phyloP scores from a whole-genome alignment of 1,140 invertebrate species.

The Ceratosolen solmsi region DNA sequence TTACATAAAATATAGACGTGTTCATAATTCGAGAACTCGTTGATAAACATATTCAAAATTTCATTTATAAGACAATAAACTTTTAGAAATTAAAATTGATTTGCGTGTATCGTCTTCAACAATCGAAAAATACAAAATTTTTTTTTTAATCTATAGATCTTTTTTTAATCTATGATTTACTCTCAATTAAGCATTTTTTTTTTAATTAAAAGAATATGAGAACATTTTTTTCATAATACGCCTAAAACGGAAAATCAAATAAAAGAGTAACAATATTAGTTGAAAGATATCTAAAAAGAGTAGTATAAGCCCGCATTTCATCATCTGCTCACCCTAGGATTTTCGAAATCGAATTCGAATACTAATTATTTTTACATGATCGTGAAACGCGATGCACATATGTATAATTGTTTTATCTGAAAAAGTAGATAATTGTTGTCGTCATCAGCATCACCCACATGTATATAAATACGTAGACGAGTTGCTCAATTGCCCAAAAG shows the following conservation, averaged over 20 bases:
- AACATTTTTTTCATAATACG: background rate
- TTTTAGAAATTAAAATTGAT: no score
- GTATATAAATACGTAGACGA: background rate
- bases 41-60: no score
- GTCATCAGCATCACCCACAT: constrained; percentile 22
- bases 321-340: constrained; percentile 19
- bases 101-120: no score
- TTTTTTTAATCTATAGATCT: no score
- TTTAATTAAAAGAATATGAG: background rate
- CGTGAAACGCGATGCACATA: constrained; percentile 24
- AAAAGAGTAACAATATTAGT: background rate
- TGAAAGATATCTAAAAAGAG: background rate
- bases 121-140: no score
- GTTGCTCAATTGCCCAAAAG: constrained; percentile 65
- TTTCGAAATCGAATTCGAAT: background rate
- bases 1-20: no score
- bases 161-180: no score
- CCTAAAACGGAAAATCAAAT: background rate
- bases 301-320: constrained; percentile 20
- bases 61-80: no score
- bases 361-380: constrained; percentile 26
- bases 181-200: no score
- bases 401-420: constrained; percentile 1
- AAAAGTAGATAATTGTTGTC: constrained; percentile 3
- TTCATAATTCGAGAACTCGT: no score